Evolutionary conservation across 2,113 vertebrate species (phyloP), one percentile per base, ranked within the genome.

Genomic region (Diadophis punctatus): DNA sequence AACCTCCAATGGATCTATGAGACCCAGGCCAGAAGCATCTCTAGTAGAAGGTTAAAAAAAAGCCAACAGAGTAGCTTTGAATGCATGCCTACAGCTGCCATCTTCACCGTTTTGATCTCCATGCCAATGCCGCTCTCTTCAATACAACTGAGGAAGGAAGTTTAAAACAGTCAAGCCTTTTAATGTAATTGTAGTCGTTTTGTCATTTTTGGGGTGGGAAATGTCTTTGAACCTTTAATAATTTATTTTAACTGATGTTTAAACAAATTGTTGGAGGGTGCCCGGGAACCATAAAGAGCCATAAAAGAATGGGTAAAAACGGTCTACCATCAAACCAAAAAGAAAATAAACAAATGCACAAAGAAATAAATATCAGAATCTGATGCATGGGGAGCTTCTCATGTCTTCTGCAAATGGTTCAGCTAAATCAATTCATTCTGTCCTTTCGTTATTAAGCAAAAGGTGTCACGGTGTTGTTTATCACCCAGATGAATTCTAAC

Each of bases 401-500:
- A 5, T 68, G 16, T n/a, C 46, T 94, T 12, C 55, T n/a, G 90
- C 89, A 89, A 55, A 74, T 91, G 1, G 43, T 90, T 53, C 39
- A 53, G 23, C 0, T 4, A 89, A 58, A 51, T 63, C 34, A 87
- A 5, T 91, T 95, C 90, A 88, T 87, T 88, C 93, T 39, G 27
- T 3, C 46, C 88, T 87, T 86, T 86, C 22, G 7, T 39, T 90
- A 63, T 4, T 22, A 90, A 95, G 20, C 18, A 95, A 92, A 94
- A 92, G 18, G 23, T 86, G 91, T 55, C 46, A 84, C 8, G 43
- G 18, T 84, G 86, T 12, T 30, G n/a, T 48, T 89, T 89, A 93
- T 53, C 10, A 91, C 6, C 1, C 63, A 0, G 0, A 5, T 11
- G 6, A 89, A n/a, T 51, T 84, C 63, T 86, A 84, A 56, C 2